Conservation (phyloP, 2,888 invertebrate species). For the Poecilus cupreus region DNA sequence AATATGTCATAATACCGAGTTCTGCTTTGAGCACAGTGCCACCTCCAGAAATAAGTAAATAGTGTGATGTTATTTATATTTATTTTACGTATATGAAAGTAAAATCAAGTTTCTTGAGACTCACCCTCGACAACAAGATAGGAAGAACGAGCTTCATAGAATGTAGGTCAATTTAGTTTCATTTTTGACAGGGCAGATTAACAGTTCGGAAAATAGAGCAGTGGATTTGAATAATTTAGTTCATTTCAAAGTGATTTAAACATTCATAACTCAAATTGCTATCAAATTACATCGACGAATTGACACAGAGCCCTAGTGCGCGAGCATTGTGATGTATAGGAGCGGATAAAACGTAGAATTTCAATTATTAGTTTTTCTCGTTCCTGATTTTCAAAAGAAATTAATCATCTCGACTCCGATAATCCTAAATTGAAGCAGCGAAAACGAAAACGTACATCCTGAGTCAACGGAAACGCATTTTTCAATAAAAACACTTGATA, state of each 20-base stretch:
- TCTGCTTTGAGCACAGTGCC: too few relatives aligned
- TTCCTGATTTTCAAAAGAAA: slow-evolving; percentile 22
- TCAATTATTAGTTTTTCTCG: slow-evolving; percentile 48
- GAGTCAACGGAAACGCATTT: slow-evolving; percentile 39
- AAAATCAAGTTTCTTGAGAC: too few relatives aligned
- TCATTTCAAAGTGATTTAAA: neutral
- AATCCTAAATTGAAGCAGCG: slow-evolving; percentile 49
- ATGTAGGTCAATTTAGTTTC: too few relatives aligned
- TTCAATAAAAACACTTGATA: slow-evolving; percentile 56
- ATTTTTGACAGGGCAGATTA: too few relatives aligned
- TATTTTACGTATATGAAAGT: too few relatives aligned
- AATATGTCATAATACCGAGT: too few relatives aligned
- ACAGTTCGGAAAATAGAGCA: too few relatives aligned
- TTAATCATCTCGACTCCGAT: slow-evolving; percentile 47
- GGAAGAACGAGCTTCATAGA: too few relatives aligned
- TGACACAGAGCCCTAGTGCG: neutral
- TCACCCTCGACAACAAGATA: too few relatives aligned
- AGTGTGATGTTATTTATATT: too few relatives aligned
- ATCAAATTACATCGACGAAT: neutral
- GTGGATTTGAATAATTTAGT: neutral
- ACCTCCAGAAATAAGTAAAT: too few relatives aligned
- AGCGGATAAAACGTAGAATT: neutral
- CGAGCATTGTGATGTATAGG: neutral
- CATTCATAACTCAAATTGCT: neutral
- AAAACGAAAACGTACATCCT: slow-evolving; percentile 26